Evolutionary conservation across 1,140 invertebrate species (phyloP), one percentile per base, ranked within the genome.

Genomic region (Halictus rubicundus): DNA sequence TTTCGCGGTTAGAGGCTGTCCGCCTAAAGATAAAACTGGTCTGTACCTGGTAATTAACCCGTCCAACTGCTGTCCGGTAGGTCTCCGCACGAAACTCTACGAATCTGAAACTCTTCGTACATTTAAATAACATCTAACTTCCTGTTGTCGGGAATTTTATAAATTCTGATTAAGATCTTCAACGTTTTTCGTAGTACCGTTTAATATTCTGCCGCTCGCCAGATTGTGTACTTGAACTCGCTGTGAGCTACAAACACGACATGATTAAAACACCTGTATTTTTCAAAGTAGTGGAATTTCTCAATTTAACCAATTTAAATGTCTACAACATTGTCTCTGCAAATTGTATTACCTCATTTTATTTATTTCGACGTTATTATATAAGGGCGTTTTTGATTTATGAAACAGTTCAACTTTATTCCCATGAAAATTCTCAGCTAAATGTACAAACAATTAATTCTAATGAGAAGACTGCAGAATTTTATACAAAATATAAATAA

Each of bases 31-130:
- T 59, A 60, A 75, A 83, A 74, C 70, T 72, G 39, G 68, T 65
- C 68, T 65, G 57, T 57, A 39, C 39, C 46, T 27, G 70, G 68
- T 66, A 86, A 87, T 87, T 87, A 86, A 83, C 57, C 46, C 59
- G 84, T 83, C 68, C 68, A 63, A 39, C 71, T 46, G 69, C 21
- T 37, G 70, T 39, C 64, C 57, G 54, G 42, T 71, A 79, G 78
- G 61, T 79, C 68, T 72, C 23, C 32, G 9, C 25, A 27, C 59
- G 57, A 42, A 25, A 42, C 49, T 64, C 27, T 25, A 32, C 61
- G 65, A 39, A 63, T 49, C 27, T 32, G 23, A 39, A 46, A 8
- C 16, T 32, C 32, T 52, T 16, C 27, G 39, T 49, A 49, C 49
- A 49, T 65, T 63, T 63, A n/a, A 78, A 63, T 70, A 54, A 70